phyloP scores from a whole-genome alignment of 2,888 invertebrate species.

The Tachina fera region DNA sequence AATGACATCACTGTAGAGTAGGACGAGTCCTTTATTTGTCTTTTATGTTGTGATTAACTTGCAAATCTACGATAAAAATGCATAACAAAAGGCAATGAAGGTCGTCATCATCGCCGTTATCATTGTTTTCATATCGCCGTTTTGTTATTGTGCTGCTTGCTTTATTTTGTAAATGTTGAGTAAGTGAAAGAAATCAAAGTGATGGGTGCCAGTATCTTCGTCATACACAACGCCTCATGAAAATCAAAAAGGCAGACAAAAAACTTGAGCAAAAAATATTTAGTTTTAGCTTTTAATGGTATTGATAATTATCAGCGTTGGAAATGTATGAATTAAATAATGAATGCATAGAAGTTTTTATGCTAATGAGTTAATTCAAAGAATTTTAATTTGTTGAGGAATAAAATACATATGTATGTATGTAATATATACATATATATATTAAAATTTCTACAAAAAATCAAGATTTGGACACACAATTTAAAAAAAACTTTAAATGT shows the following conservation, averaged over 20 bases:
- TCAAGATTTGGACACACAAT: no score
- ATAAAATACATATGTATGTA: no score
- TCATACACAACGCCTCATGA: slow-evolving; percentile 79
- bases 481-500: no score
- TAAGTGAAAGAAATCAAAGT: slow-evolving; percentile 73
- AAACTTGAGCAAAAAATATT: not conserved
- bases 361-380: no score
- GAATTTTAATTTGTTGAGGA: no score
- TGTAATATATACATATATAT: no score
- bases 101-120: slow-evolving; percentile 75
- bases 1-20: slow-evolving; percentile 78
- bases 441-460: no score
- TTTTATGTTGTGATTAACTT: slow-evolving; percentile 81
- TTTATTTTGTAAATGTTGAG: slow-evolving; percentile 76
- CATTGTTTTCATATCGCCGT: slow-evolving; percentile 7
- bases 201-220: slow-evolving; percentile 80
- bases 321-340: slow-evolving; percentile 11
- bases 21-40: slow-evolving; percentile 76
- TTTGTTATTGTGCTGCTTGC: slow-evolving; percentile 24
- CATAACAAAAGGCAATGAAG: slow-evolving; percentile 75
- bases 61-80: slow-evolving; percentile 66
- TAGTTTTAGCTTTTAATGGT: slow-evolving; percentile 6
- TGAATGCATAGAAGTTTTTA: no score
- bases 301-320: not conserved
- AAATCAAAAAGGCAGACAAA: slow-evolving; percentile 81